Evolutionary conservation across 1,140 invertebrate species (phyloP).

Genomic region (Tetranychus cinnabarinus): DNA sequence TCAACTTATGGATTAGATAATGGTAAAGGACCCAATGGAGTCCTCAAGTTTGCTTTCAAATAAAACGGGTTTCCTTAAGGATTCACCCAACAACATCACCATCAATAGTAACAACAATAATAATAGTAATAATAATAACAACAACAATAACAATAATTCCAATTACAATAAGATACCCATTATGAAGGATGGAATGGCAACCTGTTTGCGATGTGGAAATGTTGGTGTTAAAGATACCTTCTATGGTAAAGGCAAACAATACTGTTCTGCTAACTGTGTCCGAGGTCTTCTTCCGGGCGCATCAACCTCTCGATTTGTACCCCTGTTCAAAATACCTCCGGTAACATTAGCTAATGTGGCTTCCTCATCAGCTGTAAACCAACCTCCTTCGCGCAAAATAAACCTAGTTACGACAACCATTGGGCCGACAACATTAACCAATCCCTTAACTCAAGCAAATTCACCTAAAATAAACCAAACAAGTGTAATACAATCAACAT

Average conservation of each 20-base stretch:
- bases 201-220: conserved; percentile 60
- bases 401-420: background rate
- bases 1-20: no score
- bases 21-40: no score
- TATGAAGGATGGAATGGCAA: background rate
- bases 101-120: background rate
- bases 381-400: no score
- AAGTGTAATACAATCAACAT: background rate
- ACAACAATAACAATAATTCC: background rate
- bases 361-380: no score
- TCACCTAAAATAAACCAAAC: background rate
- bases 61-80: no score
- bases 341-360: background rate
- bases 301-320: background rate
- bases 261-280: conserved; percentile 22
- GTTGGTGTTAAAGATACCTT: conserved; percentile 71
- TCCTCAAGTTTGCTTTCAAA: no score
- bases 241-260: conserved; percentile 49
- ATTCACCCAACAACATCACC: background rate
- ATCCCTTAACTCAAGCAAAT: background rate
- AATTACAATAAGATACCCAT: background rate
- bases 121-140: background rate
- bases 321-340: conserved; percentile 1
- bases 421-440: background rate
- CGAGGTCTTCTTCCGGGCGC: conserved; percentile 24